Conservation (phyloP, 2,113 vertebrate species). For the Alouatta palliata region DNA sequence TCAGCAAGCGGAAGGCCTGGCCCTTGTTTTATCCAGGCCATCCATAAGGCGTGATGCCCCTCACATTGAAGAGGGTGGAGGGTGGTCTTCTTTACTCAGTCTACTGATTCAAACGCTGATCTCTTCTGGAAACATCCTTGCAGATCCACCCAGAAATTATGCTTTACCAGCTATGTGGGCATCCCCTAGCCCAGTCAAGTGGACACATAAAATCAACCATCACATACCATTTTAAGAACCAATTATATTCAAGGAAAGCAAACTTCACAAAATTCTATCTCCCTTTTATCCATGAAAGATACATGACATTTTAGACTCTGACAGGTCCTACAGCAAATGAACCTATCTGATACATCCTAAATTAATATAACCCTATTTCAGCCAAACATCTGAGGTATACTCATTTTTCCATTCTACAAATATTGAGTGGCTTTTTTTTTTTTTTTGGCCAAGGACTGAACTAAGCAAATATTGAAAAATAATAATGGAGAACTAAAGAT, state of each 20-base stretch:
- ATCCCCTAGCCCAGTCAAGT: not conserved
- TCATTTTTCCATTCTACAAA: not conserved
- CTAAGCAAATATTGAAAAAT: not conserved
- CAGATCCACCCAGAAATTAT: not conserved
- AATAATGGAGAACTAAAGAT: not conserved
- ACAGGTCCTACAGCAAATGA: not conserved
- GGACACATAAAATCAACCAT: not conserved
- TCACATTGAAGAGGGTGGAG: not conserved
- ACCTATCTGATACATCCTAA: not conserved
- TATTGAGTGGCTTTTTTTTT: not conserved
- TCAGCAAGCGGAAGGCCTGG: not conserved
- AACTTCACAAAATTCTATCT: too few relatives aligned
- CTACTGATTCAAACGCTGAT: not conserved
- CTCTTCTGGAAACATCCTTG: not conserved
- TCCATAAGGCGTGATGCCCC: accelerated
- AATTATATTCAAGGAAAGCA: not conserved
- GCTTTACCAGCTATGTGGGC: not conserved
- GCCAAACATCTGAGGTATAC: not conserved
- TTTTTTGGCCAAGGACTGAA: not conserved
- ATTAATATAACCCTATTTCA: not conserved
- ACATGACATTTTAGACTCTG: not conserved
- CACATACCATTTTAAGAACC: not conserved
- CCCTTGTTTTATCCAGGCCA: not conserved
- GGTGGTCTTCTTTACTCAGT: not conserved
- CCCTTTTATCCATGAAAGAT: accelerated